Evolutionary conservation across 2,113 vertebrate genomes (phyloP).

Genomic region (Centropus bengalensis): DNA sequence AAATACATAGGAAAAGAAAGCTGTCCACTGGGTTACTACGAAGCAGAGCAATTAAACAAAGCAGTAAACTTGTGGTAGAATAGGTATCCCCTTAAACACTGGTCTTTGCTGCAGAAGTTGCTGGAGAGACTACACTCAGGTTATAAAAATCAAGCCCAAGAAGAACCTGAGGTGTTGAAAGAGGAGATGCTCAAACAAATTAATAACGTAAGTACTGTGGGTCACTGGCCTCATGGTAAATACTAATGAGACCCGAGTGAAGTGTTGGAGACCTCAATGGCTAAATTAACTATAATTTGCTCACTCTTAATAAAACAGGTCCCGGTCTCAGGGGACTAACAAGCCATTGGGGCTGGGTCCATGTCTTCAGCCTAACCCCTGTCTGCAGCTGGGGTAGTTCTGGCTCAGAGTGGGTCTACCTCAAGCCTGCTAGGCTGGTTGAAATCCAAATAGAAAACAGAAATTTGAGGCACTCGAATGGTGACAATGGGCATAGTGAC

Average conservation of each 20-base stretch:
- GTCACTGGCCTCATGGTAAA: background rate
- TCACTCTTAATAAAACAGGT: background rate
- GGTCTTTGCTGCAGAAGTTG: background rate
- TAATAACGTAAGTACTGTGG: background rate
- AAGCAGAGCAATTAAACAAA: background rate
- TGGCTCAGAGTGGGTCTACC: background rate
- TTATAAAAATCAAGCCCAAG: background rate
- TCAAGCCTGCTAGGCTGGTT: background rate
- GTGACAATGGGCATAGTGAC: background rate
- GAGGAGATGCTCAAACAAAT: background rate
- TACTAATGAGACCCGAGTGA: background rate
- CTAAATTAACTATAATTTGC: background rate
- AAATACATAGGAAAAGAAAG: background rate
- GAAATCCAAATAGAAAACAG: background rate
- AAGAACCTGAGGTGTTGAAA: background rate
- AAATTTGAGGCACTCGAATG: background rate
- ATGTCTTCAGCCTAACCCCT: background rate
- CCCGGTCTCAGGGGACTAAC: background rate
- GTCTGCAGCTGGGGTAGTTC: fast-evolving
- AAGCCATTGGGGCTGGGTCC: background rate
- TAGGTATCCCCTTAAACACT: background rate
- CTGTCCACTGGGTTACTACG: background rate
- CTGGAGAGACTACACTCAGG: background rate
- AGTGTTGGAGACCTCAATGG: background rate
- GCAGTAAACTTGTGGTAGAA: background rate